phyloP scores from a whole-genome alignment of 37 sponge, comb jelly and placozoan species.

The Mnemiopsis leidyi region DNA sequence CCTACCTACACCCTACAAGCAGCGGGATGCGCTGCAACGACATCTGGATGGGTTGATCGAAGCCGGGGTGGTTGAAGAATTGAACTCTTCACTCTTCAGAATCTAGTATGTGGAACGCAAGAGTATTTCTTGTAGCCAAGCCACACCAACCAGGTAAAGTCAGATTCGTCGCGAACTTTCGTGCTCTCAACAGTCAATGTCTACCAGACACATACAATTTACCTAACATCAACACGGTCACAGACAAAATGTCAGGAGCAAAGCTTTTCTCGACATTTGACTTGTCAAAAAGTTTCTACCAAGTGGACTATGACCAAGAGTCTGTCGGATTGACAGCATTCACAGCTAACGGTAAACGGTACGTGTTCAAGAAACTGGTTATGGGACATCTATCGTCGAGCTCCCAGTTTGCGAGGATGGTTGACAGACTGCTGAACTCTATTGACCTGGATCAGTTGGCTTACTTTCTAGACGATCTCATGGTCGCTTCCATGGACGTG shows the following conservation, averaged over 20 bases:
- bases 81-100: neutral
- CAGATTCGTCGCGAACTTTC: conserved; percentile 7
- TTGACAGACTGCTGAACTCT: neutral
- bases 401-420: neutral
- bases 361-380: neutral
- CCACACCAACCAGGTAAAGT: conserved; percentile 22
- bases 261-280: conserved; percentile 11
- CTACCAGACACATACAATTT: neutral
- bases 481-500: neutral
- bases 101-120: neutral
- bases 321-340: conserved; percentile 30
- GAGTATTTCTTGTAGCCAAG: neutral
- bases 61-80: neutral
- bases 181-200: conserved; percentile 30
- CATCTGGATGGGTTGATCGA: neutral
- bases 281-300: conserved; percentile 22
- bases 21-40: neutral
- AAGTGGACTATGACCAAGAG: neutral
- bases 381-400: conserved; percentile 38
- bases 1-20: neutral
- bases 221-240: neutral
- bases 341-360: conserved; percentile 8
- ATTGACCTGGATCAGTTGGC: neutral
- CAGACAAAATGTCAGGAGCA: conserved; percentile 26
- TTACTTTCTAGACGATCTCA: conserved; percentile 28